Conservation (phyloP, 2,888 invertebrate genomes). For the Exocentrus adspersus region DNA sequence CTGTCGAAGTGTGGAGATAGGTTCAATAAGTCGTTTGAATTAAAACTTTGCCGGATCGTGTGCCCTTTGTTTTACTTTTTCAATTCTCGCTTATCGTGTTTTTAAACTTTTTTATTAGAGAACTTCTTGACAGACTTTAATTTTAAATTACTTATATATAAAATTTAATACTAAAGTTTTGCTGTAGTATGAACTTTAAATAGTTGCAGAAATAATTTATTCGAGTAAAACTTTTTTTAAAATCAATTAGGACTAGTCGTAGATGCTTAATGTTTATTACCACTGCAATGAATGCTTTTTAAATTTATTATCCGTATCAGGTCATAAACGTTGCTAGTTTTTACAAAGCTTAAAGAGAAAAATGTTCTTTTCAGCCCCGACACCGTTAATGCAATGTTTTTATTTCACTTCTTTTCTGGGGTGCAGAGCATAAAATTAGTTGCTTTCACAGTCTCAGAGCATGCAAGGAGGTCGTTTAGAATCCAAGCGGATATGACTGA, state of each 20-base stretch:
- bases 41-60: slow-evolving; percentile 33
- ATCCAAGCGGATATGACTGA: slow-evolving; percentile 54
- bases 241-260: no score
- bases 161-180: slow-evolving; percentile 22
- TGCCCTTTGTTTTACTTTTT: slow-evolving; percentile 42
- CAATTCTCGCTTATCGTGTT: slow-evolving; percentile 37
- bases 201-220: no score
- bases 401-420: slow-evolving; percentile 49
- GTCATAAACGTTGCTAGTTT: slow-evolving; percentile 18
- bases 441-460: slow-evolving; percentile 51
- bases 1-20: slow-evolving; percentile 24
- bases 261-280: neutral
- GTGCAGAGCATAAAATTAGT: slow-evolving; percentile 55
- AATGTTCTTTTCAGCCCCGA: slow-evolving; percentile 44
- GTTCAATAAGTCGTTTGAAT: slow-evolving; percentile 31
- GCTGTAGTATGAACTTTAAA: no score
- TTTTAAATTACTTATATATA: slow-evolving; percentile 34
- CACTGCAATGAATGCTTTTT: slow-evolving; percentile 5
- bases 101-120: slow-evolving; percentile 36
- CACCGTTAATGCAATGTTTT: slow-evolving; percentile 44
- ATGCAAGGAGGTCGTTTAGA: slow-evolving; percentile 56
- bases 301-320: slow-evolving; percentile 17
- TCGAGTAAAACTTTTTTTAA: no score
- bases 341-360: slow-evolving; percentile 44
- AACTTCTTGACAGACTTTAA: slow-evolving; percentile 32